Base-by-base conservation (phyloP, 2,888 invertebrate species). In the Chaitophorus viminalis region DNA sequence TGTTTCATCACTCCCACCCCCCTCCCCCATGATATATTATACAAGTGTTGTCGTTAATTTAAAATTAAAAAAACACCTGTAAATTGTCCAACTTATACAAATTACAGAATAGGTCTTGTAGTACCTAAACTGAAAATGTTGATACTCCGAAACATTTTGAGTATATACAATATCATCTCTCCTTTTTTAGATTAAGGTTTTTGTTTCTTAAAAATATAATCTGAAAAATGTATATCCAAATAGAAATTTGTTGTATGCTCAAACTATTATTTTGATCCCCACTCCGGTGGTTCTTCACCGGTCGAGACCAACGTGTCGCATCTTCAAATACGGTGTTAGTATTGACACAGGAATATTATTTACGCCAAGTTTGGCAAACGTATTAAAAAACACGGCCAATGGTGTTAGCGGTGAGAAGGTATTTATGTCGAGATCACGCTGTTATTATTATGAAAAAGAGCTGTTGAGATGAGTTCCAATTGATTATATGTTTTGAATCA, bases 291-390 rank as follows among this genome's bases (percentile, higher is more conserved):
- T 81, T 81, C 21, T 60, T 21, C 18, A 18, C 46, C 25, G 81
- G 33, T 46, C 70, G 17, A 82, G 6, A 82, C 52, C 33, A 29
- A 39, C n/a, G 21, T 25, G 29, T 74, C 74, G 25, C 74, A 29
- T 82, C 52, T 72, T 82, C 52, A 52, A 82, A 82, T 72, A 82
- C 52, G 70, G 52, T 70, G 82, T 82, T 82, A 81, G 81, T 70
- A 82, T 82, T 82, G 81, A 72, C 52, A 72, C 52, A 17, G 33
- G 70, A 82, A 72, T 82, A 72, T 82, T 68, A 72, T 82, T 82
- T 33, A 82, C n/a, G 72, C 82, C 82, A 82, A 82, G 82, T 82
- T 82, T 72, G 70, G 70, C 52, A 82, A 52, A 72, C 70, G 46
- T 33, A 18, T 31, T 31, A 52, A 25, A 52, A 70, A 82, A 82